A percentile compares a stretch with the other conserved stretches of the same genome.
These are phyloP conservation scores for Aleiodes alternator DNA, from an alignment of 2,888 invertebrate species.

Conservation along the genomic window DNA sequence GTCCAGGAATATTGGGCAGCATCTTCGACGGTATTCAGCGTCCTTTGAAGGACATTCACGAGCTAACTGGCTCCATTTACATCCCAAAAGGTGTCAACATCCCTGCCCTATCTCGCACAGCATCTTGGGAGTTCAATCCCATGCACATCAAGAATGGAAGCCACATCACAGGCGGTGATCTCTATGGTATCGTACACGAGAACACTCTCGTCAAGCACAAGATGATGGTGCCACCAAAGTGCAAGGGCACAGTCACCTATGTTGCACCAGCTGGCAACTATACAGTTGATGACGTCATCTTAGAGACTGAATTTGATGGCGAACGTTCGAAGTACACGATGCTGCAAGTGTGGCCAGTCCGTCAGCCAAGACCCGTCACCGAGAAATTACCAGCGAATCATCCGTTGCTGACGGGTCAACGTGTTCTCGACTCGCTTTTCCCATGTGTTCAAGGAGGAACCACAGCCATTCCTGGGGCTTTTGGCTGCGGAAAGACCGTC, in stretches of 20 bases:
- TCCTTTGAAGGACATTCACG: slow-evolving; percentile 96
- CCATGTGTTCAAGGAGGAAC: slow-evolving; percentile 99
- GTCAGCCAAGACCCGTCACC: slow-evolving; percentile 96
- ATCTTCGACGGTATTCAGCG: slow-evolving; percentile 99
- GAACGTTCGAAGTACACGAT: slow-evolving; percentile 93
- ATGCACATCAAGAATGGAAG: slow-evolving; percentile 91
- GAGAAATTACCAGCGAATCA: slow-evolving; percentile 99
- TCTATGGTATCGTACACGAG: slow-evolving; percentile 97
- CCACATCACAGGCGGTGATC: slow-evolving; percentile 98
- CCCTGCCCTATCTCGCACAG: slow-evolving; percentile 89
- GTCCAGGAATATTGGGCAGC: slow-evolving; percentile 99
- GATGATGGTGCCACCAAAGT: slow-evolving; percentile 94
- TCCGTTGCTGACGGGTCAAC: slow-evolving; percentile 97
- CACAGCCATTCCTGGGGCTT: slow-evolving; percentile 99
- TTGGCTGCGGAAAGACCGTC: slow-evolving; percentile 99
- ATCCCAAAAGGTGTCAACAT: slow-evolving; percentile 99
- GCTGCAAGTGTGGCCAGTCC: slow-evolving; percentile 99
- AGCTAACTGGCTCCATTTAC: slow-evolving; percentile 96
- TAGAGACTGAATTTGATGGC: slow-evolving; percentile 99
- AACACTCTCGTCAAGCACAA: slow-evolving; percentile 98
- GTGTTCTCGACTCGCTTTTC: slow-evolving; percentile 98
- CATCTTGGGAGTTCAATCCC: slow-evolving; percentile 95
- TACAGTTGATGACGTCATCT: slow-evolving; percentile 93
- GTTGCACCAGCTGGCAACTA: slow-evolving; percentile 96
- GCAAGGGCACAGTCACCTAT: slow-evolving; percentile 97